A percentile compares a stretch with the other conserved stretches of the same genome.
These are phyloP conservation scores for Phoxinus dragarum DNA, from an alignment of 2,797 vertebrate genomes.

Conservation along the genomic window DNA sequence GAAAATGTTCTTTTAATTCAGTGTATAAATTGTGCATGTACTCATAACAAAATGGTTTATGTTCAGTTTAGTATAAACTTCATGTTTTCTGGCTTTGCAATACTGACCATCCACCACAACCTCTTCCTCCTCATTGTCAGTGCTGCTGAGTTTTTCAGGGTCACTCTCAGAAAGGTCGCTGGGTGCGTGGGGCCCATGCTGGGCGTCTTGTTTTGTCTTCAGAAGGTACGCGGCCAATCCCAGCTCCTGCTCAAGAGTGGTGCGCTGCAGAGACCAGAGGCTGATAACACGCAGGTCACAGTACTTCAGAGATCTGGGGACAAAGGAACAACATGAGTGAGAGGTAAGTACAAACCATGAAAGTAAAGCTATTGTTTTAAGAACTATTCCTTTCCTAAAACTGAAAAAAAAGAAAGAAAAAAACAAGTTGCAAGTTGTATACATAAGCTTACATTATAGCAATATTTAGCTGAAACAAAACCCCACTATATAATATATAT, in stretches of 20 bases:
- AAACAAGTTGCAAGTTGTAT: too few species aligned
- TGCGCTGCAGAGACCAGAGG: constrained; percentile 90
- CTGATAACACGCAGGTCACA: constrained; percentile 95
- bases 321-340: not conserved
- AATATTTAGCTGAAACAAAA: not conserved
- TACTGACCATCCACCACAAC: constrained; percentile 82
- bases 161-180: constrained; percentile 91
- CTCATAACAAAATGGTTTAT: not conserved
- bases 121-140: constrained; percentile 93
- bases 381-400: too few species aligned
- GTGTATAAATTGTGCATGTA: not conserved
- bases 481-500: not conserved
- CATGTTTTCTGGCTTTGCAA: not conserved
- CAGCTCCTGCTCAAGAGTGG: constrained; percentile 92
- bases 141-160: constrained; percentile 91
- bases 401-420: not conserved
- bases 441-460: not conserved
- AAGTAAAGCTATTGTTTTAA: not conserved
- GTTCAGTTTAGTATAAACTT: not conserved
- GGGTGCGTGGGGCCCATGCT: constrained; percentile 71
- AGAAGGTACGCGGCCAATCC: constrained; percentile 93
- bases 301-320: constrained; percentile 90
- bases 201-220: constrained; percentile 77
- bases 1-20: not conserved
- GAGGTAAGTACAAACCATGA: constrained; percentile 2